phyloP scores from a whole-genome alignment of 2,797 vertebrate species.

The Crypturellus tataupa region DNA sequence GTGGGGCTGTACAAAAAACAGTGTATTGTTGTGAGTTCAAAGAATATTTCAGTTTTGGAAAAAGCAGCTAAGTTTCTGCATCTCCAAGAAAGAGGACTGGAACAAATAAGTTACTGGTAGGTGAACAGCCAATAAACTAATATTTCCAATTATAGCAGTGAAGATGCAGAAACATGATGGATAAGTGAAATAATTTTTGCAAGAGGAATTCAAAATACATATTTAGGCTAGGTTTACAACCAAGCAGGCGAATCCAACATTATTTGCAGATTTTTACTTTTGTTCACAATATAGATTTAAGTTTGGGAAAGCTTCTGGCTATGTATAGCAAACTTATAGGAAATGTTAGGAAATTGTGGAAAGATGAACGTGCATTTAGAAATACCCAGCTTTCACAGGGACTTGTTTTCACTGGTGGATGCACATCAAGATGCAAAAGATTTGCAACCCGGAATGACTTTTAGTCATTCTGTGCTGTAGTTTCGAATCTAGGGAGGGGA shows the following conservation, averaged over 20 bases:
- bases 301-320: slow-evolving; percentile 2
- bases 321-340: background rate
- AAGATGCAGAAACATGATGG: background rate
- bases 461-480: background rate
- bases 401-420: background rate
- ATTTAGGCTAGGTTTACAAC: background rate
- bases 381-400: background rate
- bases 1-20: background rate
- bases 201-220: background rate
- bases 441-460: background rate
- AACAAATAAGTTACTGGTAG: background rate
- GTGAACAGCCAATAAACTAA: background rate
- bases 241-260: background rate
- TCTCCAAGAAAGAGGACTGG: background rate
- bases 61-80: background rate
- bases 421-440: background rate
- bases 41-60: background rate
- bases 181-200: background rate
- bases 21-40: background rate
- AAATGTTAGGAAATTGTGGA: background rate
- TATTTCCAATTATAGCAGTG: background rate
- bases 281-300: background rate
- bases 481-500: background rate
- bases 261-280: background rate
- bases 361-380: slow-evolving; percentile 7